Conservation (phyloP, 2,113 vertebrate genomes). For the Prochilodus magdalenae region DNA sequence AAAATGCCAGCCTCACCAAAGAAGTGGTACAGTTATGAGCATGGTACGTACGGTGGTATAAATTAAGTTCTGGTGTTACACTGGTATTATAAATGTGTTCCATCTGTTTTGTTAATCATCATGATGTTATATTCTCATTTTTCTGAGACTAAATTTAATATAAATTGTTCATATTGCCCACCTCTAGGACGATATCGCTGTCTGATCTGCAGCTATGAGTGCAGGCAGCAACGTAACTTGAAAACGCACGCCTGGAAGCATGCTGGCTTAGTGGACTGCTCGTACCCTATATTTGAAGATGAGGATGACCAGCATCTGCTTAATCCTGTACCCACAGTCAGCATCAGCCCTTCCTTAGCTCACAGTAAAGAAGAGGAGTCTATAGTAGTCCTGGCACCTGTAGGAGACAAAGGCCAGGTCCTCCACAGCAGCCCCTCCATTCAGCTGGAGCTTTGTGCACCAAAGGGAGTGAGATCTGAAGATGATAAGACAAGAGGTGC, state of each 20-base stretch:
- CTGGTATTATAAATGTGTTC: too few species aligned
- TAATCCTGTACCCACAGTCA: conserved; percentile 46
- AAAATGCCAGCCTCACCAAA: conserved; percentile 18
- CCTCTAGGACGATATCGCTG: conserved; percentile 84
- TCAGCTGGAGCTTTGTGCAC: conserved; percentile 84
- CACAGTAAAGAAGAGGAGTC: conserved; percentile 71
- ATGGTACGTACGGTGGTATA: neutral
- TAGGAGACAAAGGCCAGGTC: conserved; percentile 67
- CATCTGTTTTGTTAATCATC: too few species aligned
- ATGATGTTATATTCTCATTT: too few species aligned
- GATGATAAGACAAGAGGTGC: conserved; percentile 53
- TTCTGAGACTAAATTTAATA: too few species aligned
- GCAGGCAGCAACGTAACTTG: conserved; percentile 94
- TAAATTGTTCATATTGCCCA: neutral
- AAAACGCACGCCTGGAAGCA: conserved; percentile 99
- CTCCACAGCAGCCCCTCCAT: conserved; percentile 73
- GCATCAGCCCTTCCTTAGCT: conserved; percentile 7
- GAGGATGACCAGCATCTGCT: conserved; percentile 74
- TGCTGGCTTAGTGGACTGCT: conserved; percentile 92
- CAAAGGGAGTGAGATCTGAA: conserved; percentile 61
- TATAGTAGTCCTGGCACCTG: conserved; percentile 83
- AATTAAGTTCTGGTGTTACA: too few species aligned
- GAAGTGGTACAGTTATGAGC: conserved; percentile 33
- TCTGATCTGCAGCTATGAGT: conserved; percentile 97
- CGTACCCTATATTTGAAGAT: conserved; percentile 95